These are phyloP conservation scores for Pteruthius melanotis DNA, from an alignment of 2,113 vertebrate genomes.

Conservation along the genomic window DNA sequence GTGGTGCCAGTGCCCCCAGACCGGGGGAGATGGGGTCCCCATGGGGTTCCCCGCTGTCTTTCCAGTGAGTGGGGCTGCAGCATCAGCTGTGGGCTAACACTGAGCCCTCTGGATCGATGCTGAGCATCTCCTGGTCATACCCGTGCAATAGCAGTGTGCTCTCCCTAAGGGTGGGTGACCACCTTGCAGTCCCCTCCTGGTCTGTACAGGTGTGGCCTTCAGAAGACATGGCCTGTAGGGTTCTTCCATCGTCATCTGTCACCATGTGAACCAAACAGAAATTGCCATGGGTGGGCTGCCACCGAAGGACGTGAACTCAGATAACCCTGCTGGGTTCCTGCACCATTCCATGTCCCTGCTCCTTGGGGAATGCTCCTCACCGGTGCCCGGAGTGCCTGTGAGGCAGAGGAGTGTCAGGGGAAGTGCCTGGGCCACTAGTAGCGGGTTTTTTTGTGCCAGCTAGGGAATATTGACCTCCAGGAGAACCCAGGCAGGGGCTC, in stretches of 20 bases:
- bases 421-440: background rate
- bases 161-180: background rate
- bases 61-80: background rate
- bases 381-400: background rate
- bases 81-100: fast-evolving
- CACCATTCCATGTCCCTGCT: background rate
- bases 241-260: background rate
- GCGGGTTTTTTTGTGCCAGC: background rate
- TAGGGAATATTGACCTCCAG: background rate
- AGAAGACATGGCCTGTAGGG: background rate
- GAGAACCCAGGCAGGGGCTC: background rate
- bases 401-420: background rate
- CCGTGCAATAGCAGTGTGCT: background rate
- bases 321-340: background rate
- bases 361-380: background rate
- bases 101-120: fast-evolving
- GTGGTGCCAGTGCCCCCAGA: fast-evolving
- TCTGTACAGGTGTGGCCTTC: background rate
- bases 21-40: fast-evolving
- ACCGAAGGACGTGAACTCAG: background rate
- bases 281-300: background rate
- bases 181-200: background rate
- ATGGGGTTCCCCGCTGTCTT: fast-evolving
- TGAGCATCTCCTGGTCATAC: background rate
- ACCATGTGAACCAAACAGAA: background rate